These are phyloP conservation scores for Meganola albula DNA, from an alignment of 2,888 invertebrate genomes.

Conservation along the genomic window DNA sequence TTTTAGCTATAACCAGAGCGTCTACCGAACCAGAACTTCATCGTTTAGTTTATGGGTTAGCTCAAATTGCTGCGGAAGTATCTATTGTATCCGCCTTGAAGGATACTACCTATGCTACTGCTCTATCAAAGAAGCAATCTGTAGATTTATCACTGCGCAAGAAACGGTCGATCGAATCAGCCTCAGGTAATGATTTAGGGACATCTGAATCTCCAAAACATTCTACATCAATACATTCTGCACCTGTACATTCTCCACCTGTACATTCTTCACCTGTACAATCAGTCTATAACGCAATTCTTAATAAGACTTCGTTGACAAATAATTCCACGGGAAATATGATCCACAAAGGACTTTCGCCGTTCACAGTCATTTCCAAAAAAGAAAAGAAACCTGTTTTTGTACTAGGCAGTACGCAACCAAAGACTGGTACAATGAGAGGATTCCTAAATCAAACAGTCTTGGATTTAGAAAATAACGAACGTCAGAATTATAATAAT, in stretches of 20 bases:
- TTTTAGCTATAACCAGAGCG: constrained; percentile 57
- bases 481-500: constrained; percentile 33
- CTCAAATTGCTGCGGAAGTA: constrained; percentile 69
- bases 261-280: constrained; percentile 18
- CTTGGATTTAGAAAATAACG: constrained; percentile 56
- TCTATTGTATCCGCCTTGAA: constrained; percentile 68
- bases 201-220: no score
- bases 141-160: constrained; percentile 59
- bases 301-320: constrained; percentile 42
- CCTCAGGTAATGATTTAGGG: constrained; percentile 16
- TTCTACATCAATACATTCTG: no score
- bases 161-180: constrained; percentile 44
- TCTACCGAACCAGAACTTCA: constrained; percentile 71
- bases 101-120: constrained; percentile 62
- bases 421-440: constrained; percentile 27
- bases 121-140: constrained; percentile 65
- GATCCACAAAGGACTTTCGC: constrained; percentile 26
- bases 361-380: constrained; percentile 52
- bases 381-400: constrained; percentile 41
- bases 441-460: constrained; percentile 66
- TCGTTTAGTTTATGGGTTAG: constrained; percentile 64
- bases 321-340: no score
- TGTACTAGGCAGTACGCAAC: constrained; percentile 36
- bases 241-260: no score
- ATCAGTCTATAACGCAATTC: constrained; percentile 45